Evolutionary conservation across 2,888 invertebrate genomes (phyloP).

Genomic region (Cataglyphis livida): DNA sequence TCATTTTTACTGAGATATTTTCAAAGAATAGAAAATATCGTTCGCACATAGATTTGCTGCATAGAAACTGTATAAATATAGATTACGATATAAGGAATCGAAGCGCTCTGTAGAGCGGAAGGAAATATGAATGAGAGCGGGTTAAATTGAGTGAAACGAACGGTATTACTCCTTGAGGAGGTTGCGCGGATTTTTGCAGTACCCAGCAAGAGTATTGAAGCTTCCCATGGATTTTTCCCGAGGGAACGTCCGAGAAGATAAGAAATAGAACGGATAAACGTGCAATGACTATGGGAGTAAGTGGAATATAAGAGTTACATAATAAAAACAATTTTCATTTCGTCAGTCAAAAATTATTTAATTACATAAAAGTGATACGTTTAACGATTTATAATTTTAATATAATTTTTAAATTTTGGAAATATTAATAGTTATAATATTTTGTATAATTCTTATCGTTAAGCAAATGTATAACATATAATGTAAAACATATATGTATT

Average conservation of each 20-base stretch:
- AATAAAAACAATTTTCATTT: not conserved
- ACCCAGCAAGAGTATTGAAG: not conserved
- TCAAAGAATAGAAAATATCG: not conserved
- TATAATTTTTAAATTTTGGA: not conserved
- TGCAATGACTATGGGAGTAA: not conserved
- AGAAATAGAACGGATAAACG: conserved; percentile 9
- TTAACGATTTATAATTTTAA: not conserved
- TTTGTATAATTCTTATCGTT: not conserved
- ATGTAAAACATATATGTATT: not conserved
- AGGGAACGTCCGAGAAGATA: not conserved
- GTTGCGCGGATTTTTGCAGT: conserved; percentile 23
- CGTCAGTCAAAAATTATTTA: not conserved
- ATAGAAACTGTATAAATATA: not conserved
- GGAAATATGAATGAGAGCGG: conserved; percentile 37
- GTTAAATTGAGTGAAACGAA: conserved; percentile 50
- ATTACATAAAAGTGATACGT: not conserved
- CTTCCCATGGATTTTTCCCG: conserved; percentile 31
- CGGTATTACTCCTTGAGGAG: conserved; percentile 28
- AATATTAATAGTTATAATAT: not conserved
- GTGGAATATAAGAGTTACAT: not conserved
- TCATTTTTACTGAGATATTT: not conserved
- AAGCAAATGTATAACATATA: not conserved
- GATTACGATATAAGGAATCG: conserved; percentile 16
- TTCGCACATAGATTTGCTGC: not conserved
- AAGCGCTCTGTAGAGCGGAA: not conserved